These are phyloP conservation scores for Philereme transversata DNA, from an alignment of 2,888 invertebrate genomes.

Conservation along the genomic window DNA sequence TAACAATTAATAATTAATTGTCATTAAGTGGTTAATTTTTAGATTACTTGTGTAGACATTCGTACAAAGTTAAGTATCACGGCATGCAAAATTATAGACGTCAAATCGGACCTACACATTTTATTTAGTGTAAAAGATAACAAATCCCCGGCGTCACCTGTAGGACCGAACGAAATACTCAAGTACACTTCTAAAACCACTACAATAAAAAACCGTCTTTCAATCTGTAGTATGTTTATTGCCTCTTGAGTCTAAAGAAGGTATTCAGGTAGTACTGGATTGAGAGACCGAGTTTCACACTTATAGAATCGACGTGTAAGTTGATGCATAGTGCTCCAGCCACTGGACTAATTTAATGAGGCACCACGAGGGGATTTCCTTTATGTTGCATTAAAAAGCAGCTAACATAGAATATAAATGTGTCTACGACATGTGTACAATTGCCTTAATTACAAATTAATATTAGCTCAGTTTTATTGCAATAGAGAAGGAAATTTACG, in stretches of 20 bases:
- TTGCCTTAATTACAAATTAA: no score
- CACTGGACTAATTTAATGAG: conserved; percentile 81
- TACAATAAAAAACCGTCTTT: conserved; percentile 45
- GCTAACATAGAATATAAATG: conserved; percentile 39
- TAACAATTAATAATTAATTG: no score
- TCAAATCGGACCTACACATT: no score
- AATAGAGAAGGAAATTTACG: no score
- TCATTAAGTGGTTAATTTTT: no score
- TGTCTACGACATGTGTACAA: no score
- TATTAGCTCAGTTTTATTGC: no score
- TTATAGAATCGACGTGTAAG: conserved; percentile 73
- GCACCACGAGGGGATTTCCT: conserved; percentile 43
- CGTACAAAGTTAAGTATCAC: no score
- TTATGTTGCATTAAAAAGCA: conserved; percentile 45
- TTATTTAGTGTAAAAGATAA: no score
- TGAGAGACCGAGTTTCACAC: conserved; percentile 77
- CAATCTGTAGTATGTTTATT: conserved; percentile 61
- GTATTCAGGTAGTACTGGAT: conserved; percentile 70
- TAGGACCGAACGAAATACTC: not conserved
- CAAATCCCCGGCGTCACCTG: no score
- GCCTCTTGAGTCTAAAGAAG: conserved; percentile 59
- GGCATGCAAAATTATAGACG: no score
- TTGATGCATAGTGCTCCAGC: conserved; percentile 75
- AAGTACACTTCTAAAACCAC: conserved; percentile 47
- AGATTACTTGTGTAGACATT: no score